Evolutionary conservation across 2,113 vertebrate genomes (phyloP).

Genomic region (Lepus europaeus): DNA sequence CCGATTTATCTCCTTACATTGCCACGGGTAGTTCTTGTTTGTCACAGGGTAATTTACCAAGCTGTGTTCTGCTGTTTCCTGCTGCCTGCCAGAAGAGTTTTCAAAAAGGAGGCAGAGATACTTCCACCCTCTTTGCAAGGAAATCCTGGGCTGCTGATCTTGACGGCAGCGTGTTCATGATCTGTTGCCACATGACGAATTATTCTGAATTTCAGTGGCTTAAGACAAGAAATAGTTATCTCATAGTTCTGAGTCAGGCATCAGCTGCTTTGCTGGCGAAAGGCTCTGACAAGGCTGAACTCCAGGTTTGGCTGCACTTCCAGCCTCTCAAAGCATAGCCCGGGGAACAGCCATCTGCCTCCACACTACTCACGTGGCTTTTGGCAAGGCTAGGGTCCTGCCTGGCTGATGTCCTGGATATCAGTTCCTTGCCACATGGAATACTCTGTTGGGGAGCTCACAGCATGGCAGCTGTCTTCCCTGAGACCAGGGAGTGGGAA

Average conservation of each 20-base stretch:
- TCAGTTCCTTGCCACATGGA: not conserved
- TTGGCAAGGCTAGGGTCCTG: not conserved
- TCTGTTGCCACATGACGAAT: not conserved
- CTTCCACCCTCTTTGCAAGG: not conserved
- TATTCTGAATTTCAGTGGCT: not conserved
- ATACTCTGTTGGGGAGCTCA: not conserved
- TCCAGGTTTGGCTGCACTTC: not conserved
- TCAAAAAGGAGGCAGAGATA: not conserved
- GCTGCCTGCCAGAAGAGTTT: not conserved
- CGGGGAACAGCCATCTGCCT: constrained; percentile 22
- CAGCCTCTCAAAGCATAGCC: not conserved
- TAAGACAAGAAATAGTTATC: not conserved
- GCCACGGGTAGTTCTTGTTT: not conserved
- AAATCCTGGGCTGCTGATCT: not conserved
- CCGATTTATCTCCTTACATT: not conserved
- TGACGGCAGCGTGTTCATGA: not conserved
- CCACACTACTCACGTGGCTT: not conserved
- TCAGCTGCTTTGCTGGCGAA: not conserved
- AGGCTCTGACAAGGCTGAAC: not conserved
- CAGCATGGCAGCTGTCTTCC: not conserved
- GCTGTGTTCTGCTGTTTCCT: not conserved
- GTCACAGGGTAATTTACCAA: not conserved
- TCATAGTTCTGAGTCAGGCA: not conserved
- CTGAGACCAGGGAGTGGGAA: not conserved
- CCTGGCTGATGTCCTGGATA: not conserved